Conservation (phyloP, 1,140 invertebrate genomes). For the Nomia melanderi region DNA sequence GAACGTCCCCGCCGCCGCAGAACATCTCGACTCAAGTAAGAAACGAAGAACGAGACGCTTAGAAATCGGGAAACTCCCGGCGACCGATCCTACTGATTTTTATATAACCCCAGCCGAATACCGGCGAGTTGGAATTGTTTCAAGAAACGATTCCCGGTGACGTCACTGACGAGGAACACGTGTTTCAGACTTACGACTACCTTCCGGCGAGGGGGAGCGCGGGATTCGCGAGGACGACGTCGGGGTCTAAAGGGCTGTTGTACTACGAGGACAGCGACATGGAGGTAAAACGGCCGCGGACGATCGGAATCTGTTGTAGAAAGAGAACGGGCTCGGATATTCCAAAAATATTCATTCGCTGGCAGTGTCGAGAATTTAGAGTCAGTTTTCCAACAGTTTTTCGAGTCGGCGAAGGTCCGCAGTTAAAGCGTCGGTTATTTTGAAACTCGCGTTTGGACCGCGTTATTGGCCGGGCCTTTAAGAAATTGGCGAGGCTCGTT, state of each 20-base stretch:
- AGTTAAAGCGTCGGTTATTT: neutral
- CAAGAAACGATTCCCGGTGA: neutral
- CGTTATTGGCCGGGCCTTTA: neutral
- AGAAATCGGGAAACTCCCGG: too few relatives aligned
- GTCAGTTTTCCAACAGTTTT: neutral
- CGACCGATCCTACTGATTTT: too few relatives aligned
- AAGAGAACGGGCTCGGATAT: too few relatives aligned
- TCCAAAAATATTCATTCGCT: too few relatives aligned
- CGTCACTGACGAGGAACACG: too few relatives aligned
- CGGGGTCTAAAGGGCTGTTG: slow-evolving; percentile 68
- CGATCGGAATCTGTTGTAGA: neutral
- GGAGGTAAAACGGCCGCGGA: slow-evolving; percentile 70
- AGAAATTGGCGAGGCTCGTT: neutral
- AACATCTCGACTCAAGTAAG: slow-evolving; percentile 92
- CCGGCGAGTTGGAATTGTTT: too few relatives aligned
- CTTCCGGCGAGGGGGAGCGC: slow-evolving; percentile 57
- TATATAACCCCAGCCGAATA: too few relatives aligned
- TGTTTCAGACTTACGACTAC: slow-evolving; percentile 75
- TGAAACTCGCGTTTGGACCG: slow-evolving; percentile 6
- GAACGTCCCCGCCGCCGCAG: slow-evolving; percentile 92
- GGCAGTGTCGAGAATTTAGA: too few relatives aligned
- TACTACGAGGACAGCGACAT: slow-evolving; percentile 75
- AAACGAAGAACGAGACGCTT: neutral
- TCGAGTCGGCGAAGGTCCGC: neutral
- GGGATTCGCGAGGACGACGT: slow-evolving; percentile 64